These are phyloP conservation scores for Ptychadena robeensis DNA, from an alignment of 2,797 vertebrate species.

Conservation along the genomic window DNA sequence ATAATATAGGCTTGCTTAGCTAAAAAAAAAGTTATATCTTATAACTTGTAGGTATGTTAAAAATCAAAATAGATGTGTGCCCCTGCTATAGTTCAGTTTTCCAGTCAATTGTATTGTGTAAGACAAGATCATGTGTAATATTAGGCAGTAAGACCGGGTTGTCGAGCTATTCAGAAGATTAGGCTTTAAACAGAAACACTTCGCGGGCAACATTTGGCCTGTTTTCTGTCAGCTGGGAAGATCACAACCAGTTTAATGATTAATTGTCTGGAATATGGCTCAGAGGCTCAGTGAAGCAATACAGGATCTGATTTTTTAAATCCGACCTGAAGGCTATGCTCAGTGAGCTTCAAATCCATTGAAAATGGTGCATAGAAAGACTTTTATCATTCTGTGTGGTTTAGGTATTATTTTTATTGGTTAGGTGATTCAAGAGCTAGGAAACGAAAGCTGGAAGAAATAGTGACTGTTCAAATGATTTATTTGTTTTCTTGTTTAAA, in stretches of 20 bases:
- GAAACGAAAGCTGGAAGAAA: neutral
- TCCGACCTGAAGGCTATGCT: conserved; percentile 2
- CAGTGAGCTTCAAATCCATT: neutral
- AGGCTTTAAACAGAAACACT: neutral
- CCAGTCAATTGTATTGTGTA: neutral
- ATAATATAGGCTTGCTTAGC: neutral
- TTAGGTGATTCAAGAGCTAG: neutral
- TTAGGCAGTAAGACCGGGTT: neutral
- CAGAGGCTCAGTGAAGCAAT: neutral
- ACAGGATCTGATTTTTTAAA: neutral
- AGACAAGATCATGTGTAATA: neutral
- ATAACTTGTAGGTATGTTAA: too few relatives aligned
- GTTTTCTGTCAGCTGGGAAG: neutral
- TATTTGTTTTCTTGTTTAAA: neutral
- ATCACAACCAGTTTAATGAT: neutral
- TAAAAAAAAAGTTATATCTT: too few relatives aligned
- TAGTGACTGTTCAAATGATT: neutral
- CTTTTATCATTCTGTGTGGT: neutral
- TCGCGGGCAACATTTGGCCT: neutral
- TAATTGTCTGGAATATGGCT: conserved; percentile 4
- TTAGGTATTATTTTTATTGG: neutral
- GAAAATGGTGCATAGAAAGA: neutral
- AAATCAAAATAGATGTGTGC: neutral
- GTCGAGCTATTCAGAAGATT: neutral
- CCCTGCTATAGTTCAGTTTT: neutral